Base-by-base conservation (phyloP, 1,140 invertebrate species). In the Carcinoscorpius rotundicauda region DNA sequence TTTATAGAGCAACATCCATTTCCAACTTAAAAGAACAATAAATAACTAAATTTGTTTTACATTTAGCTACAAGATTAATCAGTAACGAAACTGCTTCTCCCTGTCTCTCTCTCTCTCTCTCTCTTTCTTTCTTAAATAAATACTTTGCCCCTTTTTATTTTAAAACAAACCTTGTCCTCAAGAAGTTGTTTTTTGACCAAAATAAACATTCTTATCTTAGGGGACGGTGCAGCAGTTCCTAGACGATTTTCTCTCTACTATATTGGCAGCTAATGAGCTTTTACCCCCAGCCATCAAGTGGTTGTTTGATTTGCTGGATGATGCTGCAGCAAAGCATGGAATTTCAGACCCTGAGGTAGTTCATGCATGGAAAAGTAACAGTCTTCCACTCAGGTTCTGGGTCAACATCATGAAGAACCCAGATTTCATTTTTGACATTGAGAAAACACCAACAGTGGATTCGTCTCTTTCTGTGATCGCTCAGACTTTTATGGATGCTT, bases 371-470 rank as follows among this genome's bases (percentile, higher is more conserved):
- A 97, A 97, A 80, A 94, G 91, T 2, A 97, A 97, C 71, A 91
- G 91, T 80, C 83, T 94, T 74, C 91, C 92, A 55, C 79, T 96
- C 61, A 82, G 93, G 71, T 96, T 97, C 81, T 97, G 93, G 93
- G 89, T 95, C 9, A 95, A 96, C 78, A 89, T 97, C 70, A 93
- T 97, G 63, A 96, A 96, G 77, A 96, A 95, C 82, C 93, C 93
- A 5, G 90, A 96, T 78, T 95, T 93, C 75, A 91, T 96, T 76
- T 96, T 97, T 76, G 93, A 97, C 78, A 89, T 97, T 60, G 90
- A 94, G 73, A 94, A 96, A 79, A 93, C 91, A 4, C 82, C 85
- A n/a, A 92, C 88, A 6, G 86, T 96, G 29, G 93, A 96, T 78
- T 90, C 90, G 10, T 93, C 91, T 75, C 78, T 97, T 52, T 92